phyloP scores from a whole-genome alignment of 1,140 invertebrate species.

The Homarus americanus region DNA sequence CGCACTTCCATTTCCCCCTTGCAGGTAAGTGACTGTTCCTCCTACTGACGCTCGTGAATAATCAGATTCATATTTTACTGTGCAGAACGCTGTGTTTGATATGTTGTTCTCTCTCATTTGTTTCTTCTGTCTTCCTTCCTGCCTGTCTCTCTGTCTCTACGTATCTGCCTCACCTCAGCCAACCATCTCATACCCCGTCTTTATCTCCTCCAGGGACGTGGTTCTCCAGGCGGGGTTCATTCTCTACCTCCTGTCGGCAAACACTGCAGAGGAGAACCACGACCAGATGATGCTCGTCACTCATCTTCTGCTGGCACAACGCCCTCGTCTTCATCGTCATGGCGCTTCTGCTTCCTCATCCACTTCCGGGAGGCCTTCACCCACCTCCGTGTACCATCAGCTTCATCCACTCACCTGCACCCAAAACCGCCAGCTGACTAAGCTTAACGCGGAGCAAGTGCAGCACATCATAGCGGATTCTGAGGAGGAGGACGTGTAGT shows the following conservation, averaged over 20 bases:
- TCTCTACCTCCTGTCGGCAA: slow-evolving; percentile 79
- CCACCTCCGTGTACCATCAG: slow-evolving; percentile 6
- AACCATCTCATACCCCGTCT: background rate
- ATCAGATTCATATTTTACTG: background rate
- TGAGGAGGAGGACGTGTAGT: slow-evolving; percentile 48
- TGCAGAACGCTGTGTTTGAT: no score
- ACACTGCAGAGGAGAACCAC: slow-evolving; percentile 79
- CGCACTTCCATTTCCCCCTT: slow-evolving; percentile 10
- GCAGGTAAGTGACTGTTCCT: slow-evolving; percentile 28
- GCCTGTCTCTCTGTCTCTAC: background rate
- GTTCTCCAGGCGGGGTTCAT: slow-evolving; percentile 81
- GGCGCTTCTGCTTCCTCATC: slow-evolving; percentile 75
- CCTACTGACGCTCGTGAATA: no score
- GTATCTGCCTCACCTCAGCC: background rate
- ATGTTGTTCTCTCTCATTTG: background rate
- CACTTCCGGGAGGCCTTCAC: slow-evolving; percentile 54
- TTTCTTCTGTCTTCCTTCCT: background rate
- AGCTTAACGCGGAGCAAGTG: slow-evolving; percentile 37
- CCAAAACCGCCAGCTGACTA: background rate
- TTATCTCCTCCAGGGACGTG: slow-evolving; percentile 77
- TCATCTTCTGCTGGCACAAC: slow-evolving; percentile 80
- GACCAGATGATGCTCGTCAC: slow-evolving; percentile 79
- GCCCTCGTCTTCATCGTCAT: slow-evolving; percentile 77
- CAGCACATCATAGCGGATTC: slow-evolving; percentile 35
- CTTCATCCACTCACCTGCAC: slow-evolving; percentile 1